A percentile compares a stretch with the other conserved stretches of the same genome.
phyloP scores from a whole-genome alignment of 2,888 invertebrate species.

The Crematogaster levior region DNA sequence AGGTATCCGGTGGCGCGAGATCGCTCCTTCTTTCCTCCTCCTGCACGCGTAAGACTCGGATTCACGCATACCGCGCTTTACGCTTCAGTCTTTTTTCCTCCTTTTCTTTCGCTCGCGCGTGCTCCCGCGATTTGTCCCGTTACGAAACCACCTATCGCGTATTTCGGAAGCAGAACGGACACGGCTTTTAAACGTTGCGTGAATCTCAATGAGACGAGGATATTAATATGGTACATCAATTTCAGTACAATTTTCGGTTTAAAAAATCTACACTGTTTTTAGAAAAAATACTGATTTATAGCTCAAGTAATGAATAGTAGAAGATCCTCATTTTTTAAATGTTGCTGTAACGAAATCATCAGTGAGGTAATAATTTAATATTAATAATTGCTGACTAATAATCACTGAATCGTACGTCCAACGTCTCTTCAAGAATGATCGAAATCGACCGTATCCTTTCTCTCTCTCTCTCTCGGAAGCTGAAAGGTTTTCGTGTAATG shows the following conservation, averaged over 20 bases:
- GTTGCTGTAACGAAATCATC: not conserved
- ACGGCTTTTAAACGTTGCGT: constrained; percentile 8
- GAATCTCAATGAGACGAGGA: constrained; percentile 24
- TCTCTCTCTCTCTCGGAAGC: not conserved
- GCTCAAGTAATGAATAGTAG: too few relatives aligned
- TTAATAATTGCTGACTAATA: not conserved
- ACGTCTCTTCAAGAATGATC: not conserved
- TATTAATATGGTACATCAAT: constrained; percentile 19
- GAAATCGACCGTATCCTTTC: not conserved
- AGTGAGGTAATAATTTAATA: not conserved
- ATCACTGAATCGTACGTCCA: not conserved
- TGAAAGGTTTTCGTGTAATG: not conserved
- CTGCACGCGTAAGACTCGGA: not conserved
- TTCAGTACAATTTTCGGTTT: not conserved
- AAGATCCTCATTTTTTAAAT: not conserved
- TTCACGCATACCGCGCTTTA: not conserved
- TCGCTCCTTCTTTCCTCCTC: constrained; percentile 19
- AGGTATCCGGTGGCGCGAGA: constrained; percentile 35
- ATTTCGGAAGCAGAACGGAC: not conserved
- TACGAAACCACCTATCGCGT: not conserved
- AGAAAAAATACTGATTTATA: not conserved
- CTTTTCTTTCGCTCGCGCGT: not conserved
- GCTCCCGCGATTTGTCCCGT: not conserved
- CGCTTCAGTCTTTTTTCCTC: not conserved
- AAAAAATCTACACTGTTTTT: not conserved